phyloP scores from a whole-genome alignment of 2,797 vertebrate species.

The Lithobates sylvaticus region DNA sequence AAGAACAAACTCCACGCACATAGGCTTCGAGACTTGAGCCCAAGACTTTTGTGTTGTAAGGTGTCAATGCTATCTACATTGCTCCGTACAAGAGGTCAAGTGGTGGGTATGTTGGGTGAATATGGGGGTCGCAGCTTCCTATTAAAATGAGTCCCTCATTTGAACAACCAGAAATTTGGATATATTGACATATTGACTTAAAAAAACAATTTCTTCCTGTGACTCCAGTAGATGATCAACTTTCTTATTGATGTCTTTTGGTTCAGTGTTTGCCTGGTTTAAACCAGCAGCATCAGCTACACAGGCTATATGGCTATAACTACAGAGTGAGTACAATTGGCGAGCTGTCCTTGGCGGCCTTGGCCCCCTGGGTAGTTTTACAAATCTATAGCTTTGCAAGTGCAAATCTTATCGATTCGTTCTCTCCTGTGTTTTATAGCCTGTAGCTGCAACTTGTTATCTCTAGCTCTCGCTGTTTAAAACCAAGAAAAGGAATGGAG shows the following conservation, averaged over 20 bases:
- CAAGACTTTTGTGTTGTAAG: neutral
- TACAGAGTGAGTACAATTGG: neutral
- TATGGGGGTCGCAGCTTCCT: too few species aligned
- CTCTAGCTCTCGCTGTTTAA: constrained; percentile 3
- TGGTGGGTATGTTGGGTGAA: too few species aligned
- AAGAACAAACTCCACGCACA: too few species aligned
- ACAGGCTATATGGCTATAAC: neutral
- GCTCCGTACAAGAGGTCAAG: too few species aligned
- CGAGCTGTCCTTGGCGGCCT: constrained; percentile 1
- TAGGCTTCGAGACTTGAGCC: neutral
- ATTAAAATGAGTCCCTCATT: too few species aligned
- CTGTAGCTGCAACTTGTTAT: constrained; percentile 19
- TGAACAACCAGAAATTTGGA: too few species aligned
- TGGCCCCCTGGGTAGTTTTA: neutral
- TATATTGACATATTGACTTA: too few species aligned
- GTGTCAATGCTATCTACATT: neutral
- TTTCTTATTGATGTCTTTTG: neutral
- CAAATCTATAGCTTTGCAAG: constrained; percentile 46
- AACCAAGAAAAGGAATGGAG: neutral
- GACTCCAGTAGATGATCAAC: neutral
- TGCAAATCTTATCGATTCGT: constrained; percentile 41
- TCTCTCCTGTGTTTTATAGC: constrained; percentile 10
- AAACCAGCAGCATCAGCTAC: neutral
- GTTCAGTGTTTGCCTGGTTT: neutral
- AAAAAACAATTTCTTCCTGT: neutral